Evolutionary conservation across 2,888 invertebrate genomes (phyloP).

Genomic region (Macrophya annulata): DNA sequence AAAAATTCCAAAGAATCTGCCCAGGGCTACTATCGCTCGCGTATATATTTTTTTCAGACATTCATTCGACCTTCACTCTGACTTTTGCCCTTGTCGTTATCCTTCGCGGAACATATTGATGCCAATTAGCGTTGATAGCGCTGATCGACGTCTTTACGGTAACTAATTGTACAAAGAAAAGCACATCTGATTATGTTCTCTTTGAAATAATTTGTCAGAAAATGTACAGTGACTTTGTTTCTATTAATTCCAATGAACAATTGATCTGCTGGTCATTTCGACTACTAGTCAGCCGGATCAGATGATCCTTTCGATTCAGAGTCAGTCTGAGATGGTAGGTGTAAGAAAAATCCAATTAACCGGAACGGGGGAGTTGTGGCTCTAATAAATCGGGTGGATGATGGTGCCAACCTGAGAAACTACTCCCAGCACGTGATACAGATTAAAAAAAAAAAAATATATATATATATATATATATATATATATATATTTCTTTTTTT

Average conservation of each 20-base stretch:
- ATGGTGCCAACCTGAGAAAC: conserved; percentile 54
- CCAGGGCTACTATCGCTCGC: conserved; percentile 3
- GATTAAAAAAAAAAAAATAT: conserved; percentile 64
- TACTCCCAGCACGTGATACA: conserved; percentile 60
- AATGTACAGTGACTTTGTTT: neutral
- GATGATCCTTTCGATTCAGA: conserved; percentile 37
- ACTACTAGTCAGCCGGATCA: conserved; percentile 8
- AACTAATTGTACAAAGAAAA: neutral
- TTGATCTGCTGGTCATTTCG: neutral
- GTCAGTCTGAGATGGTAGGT: neutral
- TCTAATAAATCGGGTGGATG: conserved; percentile 53
- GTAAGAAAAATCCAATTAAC: conserved; percentile 54
- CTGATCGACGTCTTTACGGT: neutral
- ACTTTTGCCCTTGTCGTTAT: conserved; percentile 58
- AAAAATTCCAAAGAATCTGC: neutral
- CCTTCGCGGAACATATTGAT: conserved; percentile 32
- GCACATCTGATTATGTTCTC: neutral
- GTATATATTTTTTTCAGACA: neutral
- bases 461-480: no score
- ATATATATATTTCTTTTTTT: no score
- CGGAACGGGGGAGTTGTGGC: neutral
- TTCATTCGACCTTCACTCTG: conserved; percentile 55
- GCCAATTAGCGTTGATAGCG: neutral
- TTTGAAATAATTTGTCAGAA: neutral
- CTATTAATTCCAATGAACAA: conserved; percentile 1